A percentile compares a stretch with the other conserved stretches of the same genome.
These are phyloP conservation scores for Thysanoteuthis rhombus DNA, from an alignment of 2,888 invertebrate genomes.

Conservation along the genomic window DNA sequence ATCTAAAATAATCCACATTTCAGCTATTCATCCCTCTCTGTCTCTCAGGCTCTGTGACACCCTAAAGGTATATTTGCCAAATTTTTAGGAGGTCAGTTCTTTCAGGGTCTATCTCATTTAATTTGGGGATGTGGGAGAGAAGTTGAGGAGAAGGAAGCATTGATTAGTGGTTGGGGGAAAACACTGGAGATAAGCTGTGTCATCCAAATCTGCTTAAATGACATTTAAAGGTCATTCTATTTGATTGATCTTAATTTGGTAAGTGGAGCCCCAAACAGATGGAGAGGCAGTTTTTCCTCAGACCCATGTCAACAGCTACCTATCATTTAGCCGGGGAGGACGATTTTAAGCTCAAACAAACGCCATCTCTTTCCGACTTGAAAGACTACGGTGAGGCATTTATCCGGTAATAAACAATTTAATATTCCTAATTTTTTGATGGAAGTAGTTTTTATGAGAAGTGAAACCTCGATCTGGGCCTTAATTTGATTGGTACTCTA, in stretches of 20 bases:
- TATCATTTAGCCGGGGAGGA: not conserved
- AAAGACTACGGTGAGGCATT: not conserved
- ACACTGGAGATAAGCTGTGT: not conserved
- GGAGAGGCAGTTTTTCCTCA: not conserved
- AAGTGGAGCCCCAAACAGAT: constrained; percentile 12
- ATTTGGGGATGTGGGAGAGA: not conserved
- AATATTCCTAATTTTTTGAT: not conserved
- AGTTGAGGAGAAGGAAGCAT: not conserved
- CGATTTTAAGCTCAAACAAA: not conserved
- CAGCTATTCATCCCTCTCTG: not conserved
- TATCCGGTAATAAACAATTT: not conserved
- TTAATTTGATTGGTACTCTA: not conserved
- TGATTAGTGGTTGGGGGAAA: not conserved
- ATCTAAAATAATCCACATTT: not conserved
- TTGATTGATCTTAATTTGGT: constrained; percentile 12
- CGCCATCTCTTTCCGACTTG: not conserved
- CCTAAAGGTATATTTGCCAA: constrained; percentile 12
- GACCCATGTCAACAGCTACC: not conserved
- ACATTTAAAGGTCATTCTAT: not conserved
- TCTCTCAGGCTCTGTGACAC: not conserved
- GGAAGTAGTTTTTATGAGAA: not conserved
- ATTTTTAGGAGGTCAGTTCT: not conserved
- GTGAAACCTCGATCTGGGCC: not conserved
- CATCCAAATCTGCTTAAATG: not conserved
- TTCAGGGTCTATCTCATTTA: not conserved